Base-by-base conservation (phyloP, 2,888 invertebrate genomes). In the Pristionchus mayeri region DNA sequence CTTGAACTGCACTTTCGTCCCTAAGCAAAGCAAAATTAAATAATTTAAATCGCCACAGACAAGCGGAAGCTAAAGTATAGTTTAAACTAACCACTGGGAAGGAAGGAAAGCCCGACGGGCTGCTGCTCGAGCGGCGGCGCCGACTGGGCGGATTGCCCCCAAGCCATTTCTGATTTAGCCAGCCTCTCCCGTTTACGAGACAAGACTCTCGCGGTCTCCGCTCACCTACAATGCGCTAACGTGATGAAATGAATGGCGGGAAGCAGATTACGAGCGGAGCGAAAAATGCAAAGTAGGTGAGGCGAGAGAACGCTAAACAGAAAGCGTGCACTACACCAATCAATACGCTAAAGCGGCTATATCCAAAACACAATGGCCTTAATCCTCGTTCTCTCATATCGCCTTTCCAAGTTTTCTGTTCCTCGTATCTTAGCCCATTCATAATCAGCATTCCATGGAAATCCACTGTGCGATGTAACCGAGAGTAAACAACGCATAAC, bases 1-100 rank as follows among this genome's bases (percentile, higher is more conserved):
- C 44, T 87, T 86, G 60, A 88, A 79, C 82, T 85, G 57, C 24
- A 87, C 87, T 34, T 81, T 85, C n/a, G 87, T 79, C 71, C 88
- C 88, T 75, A n/a, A 16, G 30, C 18, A 21, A 44, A 13, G 13
- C 9, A 44, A n/a, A 37, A 0, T 24, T n/a, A 24, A 54, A n/a
- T 11, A 24, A 21, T n/a, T 24, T 13, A 44, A 40, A n/a, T 2
- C 24, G 9, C 11, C 3, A 24, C 40, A 30, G 13, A 24, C 6
- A 44, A 13, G 3, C 21, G 24, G 6, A 67, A 63, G 21, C 34
- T 34, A 37, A 71, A n/a, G n/a, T 9, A 44, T 13, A 44, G 44
- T 13, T 44, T 13, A 11, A 9, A 82, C 63, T 7, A n/a, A 63
- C 63, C 63, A 16, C 40, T 63, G 21, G 81, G 63, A 44, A 52